These are phyloP conservation scores for Thalassophryne amazonica DNA, from an alignment of 2,797 vertebrate genomes.

Conservation along the genomic window DNA sequence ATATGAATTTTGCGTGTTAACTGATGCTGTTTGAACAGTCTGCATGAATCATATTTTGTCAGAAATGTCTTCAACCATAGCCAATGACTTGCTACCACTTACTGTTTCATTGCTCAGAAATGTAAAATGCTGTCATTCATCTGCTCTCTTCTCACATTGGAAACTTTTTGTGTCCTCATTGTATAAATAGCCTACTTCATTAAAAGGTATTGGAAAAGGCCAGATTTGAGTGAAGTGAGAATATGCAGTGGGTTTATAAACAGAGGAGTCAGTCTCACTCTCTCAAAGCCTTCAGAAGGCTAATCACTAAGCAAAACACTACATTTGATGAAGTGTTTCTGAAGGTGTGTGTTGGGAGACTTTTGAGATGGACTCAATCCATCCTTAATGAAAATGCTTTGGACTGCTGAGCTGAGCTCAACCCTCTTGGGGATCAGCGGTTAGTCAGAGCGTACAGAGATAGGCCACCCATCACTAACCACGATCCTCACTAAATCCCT, in stretches of 20 bases:
- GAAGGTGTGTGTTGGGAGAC: conserved; percentile 84
- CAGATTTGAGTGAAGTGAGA: conserved; percentile 84
- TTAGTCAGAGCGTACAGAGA: conserved; percentile 74
- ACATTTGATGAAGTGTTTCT: conserved; percentile 99
- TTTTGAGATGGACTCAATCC: conserved; percentile 92
- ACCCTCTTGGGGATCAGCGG: conserved; percentile 85
- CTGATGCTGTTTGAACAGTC: conserved; percentile 65
- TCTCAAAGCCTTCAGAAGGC: conserved; percentile 90
- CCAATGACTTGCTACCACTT: conserved; percentile 53
- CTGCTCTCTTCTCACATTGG: conserved; percentile 28
- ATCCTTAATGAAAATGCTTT: conserved; percentile 99
- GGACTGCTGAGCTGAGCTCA: conserved; percentile 84
- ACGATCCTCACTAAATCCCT: conserved; percentile 80
- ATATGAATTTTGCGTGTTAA: conserved; percentile 48
- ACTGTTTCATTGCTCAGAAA: conserved; percentile 54
- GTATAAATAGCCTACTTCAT: conserved; percentile 78
- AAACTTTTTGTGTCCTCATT: conserved; percentile 86
- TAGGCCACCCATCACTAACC: conserved; percentile 83
- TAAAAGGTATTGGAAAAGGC: conserved; percentile 91
- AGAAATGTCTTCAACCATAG: conserved; percentile 33
- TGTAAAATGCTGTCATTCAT: conserved; percentile 2
- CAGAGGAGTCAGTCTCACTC: conserved; percentile 84
- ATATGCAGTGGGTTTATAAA: conserved; percentile 82
- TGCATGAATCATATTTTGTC: conserved; percentile 64
- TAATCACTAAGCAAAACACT: conserved; percentile 99